Base-by-base conservation (phyloP, 2,797 vertebrate genomes). In the Sebastes ruberrimus region DNA sequence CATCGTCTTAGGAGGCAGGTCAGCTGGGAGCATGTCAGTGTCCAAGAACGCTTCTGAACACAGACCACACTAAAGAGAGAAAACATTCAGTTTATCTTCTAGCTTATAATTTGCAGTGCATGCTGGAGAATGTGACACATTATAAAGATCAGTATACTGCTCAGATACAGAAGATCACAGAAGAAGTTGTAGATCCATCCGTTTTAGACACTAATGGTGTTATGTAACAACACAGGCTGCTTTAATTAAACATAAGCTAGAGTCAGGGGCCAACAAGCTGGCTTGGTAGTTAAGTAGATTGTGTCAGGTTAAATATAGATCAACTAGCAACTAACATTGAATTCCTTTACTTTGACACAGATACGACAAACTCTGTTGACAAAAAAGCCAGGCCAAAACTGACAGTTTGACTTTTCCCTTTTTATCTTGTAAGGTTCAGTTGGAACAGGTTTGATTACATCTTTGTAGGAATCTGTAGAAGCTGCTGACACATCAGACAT, bases 1-100 rank as follows among this genome's bases (percentile, higher is more conserved):
- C 93, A 94, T 94, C 66, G 67, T 86, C 62, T 78, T 67, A 9
- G 46, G 23, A 74, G 22, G 63, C 32, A 73, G 65, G 30, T 18
- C 30, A 59, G 71, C 53, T 57, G 62, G 66, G 65, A 79, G 82
- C 56, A 65, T 56, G 69, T 56, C 68, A 66, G 74, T 65, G 33
- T 74, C 62, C 71, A 80, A 42, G 18, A 76, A 60, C 32, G 49
- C 81, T 25, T 78, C 56, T 78, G 78, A 76, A 62, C 20, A 78
- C 60, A 82, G 18, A 61, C 56, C 66, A 67, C 57, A 76, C 76
- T 76, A 42, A 30, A 78, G 38, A 84, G 2, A 81, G 32, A 77
- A 57, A 78, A 33, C 3, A 28, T 2, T 5, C 10, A 11, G 13
- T 52, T 71, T 23, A 59, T 49, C 33, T 64, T 10, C 0, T 30